phyloP scores from a whole-genome alignment of 2,113 vertebrate species.

The Cariama cristata region DNA sequence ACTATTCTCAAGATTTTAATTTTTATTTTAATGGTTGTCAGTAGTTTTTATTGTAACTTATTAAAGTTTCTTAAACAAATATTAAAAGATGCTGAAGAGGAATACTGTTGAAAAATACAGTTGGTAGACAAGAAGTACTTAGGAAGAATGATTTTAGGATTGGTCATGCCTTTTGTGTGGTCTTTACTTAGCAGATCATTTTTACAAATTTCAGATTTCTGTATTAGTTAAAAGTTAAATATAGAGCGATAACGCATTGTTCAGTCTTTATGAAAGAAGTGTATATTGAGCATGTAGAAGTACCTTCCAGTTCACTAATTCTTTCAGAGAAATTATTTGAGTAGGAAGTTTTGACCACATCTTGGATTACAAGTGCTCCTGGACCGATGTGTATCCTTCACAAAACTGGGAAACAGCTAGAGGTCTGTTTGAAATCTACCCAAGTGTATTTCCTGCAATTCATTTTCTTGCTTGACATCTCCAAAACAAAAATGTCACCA shows the following conservation, averaged over 20 bases:
- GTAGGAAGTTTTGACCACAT: background rate
- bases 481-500: background rate
- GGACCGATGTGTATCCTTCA: background rate
- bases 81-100: background rate
- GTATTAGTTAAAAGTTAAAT: constrained; percentile 3
- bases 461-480: background rate
- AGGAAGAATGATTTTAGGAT: background rate
- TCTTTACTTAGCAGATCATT: background rate
- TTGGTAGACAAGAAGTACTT: background rate
- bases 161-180: background rate
- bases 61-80: background rate
- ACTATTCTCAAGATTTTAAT: background rate
- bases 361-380: background rate
- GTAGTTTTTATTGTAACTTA: background rate
- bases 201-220: background rate
- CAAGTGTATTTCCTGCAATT: background rate
- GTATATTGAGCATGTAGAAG: background rate
- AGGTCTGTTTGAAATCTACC: background rate
- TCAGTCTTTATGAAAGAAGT: background rate
- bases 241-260: background rate
- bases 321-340: background rate
- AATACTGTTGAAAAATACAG: background rate
- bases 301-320: background rate
- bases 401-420: background rate
- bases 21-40: background rate